Conservation (phyloP, 1,140 invertebrate genomes). For the Hestina assimilis region DNA sequence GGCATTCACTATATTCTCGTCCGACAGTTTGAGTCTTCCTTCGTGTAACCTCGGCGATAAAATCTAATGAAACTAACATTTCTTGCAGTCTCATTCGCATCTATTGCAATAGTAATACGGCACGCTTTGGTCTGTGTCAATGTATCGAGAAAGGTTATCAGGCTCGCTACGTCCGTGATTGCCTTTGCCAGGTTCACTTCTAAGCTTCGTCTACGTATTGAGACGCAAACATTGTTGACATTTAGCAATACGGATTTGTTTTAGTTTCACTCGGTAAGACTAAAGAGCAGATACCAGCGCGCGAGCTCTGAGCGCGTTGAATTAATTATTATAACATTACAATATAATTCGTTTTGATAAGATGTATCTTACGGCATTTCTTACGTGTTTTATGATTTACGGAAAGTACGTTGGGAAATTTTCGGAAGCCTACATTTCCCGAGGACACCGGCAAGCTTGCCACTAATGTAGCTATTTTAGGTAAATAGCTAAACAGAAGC, state of each 20-base stretch:
- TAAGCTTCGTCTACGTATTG: slow-evolving; percentile 14
- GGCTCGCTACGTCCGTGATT: slow-evolving; percentile 10
- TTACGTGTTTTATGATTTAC: no score
- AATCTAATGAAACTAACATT: slow-evolving; percentile 28
- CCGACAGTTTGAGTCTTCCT: slow-evolving; percentile 34
- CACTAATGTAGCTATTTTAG: no score
- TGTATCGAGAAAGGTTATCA: slow-evolving; percentile 17
- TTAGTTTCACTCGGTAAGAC: no score
- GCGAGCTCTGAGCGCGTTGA: not conserved
- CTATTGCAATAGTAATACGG: slow-evolving; percentile 13
- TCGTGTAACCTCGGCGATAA: slow-evolving; percentile 45
- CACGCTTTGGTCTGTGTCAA: slow-evolving; percentile 18
- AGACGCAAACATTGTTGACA: slow-evolving; percentile 13
- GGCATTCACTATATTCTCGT: slow-evolving; percentile 7
- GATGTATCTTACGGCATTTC: no score
- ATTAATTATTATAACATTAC: no score
- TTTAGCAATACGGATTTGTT: slow-evolving; percentile 6
- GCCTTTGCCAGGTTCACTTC: slow-evolving; percentile 9
- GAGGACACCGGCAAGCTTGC: no score
- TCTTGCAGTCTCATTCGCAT: slow-evolving; percentile 9
- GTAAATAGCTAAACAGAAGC: no score
- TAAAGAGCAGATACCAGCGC: no score
- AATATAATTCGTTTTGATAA: no score
- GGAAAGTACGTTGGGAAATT: no score
- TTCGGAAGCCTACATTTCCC: no score